Evolutionary conservation across 2,888 invertebrate genomes (phyloP).

Genomic region (Allolobophora icterica): DNA sequence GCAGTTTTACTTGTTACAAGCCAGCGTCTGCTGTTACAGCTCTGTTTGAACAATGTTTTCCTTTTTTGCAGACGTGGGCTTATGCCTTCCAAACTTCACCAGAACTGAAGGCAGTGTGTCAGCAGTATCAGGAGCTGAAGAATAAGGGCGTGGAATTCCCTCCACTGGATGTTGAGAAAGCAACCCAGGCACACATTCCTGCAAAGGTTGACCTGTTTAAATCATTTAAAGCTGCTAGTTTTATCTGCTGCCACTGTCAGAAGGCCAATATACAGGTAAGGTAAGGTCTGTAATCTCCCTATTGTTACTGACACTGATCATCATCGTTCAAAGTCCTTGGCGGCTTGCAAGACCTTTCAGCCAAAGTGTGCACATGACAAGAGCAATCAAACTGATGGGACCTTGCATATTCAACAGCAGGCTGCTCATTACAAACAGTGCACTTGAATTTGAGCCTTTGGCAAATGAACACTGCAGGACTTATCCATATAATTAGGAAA

Average conservation of each 20-base stretch:
- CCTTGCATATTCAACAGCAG: too few species aligned
- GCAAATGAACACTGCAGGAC: too few species aligned
- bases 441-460: too few species aligned
- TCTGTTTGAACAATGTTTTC: background rate
- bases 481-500: too few species aligned
- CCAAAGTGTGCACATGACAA: too few species aligned
- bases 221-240: background rate
- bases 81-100: conserved; percentile 92
- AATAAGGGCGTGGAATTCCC: conserved; percentile 98
- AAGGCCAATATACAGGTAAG: conserved; percentile 4
- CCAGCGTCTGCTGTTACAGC: background rate
- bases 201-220: conserved; percentile 44
- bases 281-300: background rate
- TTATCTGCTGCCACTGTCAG: background rate
- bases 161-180: conserved; percentile 86
- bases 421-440: too few species aligned
- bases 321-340: background rate
- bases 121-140: conserved; percentile 89
- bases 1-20: background rate
- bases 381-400: too few species aligned
- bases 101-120: conserved; percentile 87
- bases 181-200: conserved; percentile 70
- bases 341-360: too few species aligned
- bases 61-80: conserved; percentile 79
- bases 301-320: background rate